These are phyloP conservation scores for Amblyopsis rosae DNA, from an alignment of 2,113 vertebrate species.

Conservation along the genomic window DNA sequence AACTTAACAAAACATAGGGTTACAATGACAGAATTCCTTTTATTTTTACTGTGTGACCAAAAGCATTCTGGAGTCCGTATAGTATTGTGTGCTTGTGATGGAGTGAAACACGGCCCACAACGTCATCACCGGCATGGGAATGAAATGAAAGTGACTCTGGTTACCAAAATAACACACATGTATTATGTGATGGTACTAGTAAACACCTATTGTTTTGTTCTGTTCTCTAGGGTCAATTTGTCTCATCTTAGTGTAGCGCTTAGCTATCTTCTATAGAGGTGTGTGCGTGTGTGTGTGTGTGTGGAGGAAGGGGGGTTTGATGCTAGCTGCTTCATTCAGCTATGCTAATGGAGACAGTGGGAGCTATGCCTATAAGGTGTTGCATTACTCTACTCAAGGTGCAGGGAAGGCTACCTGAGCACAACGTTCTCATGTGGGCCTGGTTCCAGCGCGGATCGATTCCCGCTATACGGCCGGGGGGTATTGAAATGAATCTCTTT, in stretches of 20 bases:
- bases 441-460: slow-evolving; percentile 32
- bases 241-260: slow-evolving; percentile 7
- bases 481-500: no score
- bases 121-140: not conserved
- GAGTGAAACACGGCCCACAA: not conserved
- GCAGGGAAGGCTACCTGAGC: slow-evolving; percentile 15
- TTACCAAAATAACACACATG: slow-evolving; percentile 27
- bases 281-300: not conserved
- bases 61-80: no score
- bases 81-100: no score
- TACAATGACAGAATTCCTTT: no score
- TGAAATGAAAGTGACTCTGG: not conserved
- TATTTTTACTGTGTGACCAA: no score
- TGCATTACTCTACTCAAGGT: slow-evolving; percentile 44
- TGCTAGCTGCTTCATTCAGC: slow-evolving; percentile 25
- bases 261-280: slow-evolving; percentile 22
- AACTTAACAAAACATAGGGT: not conserved
- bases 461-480: not conserved
- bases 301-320: slow-evolving; percentile 10
- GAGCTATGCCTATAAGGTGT: slow-evolving; percentile 49
- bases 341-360: slow-evolving; percentile 39
- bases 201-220: slow-evolving; percentile 30
- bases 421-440: slow-evolving; percentile 5
- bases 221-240: slow-evolving; percentile 2
- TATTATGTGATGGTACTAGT: slow-evolving; percentile 2